phyloP scores from a whole-genome alignment of 2,888 invertebrate species.

The Cinara cedri region DNA sequence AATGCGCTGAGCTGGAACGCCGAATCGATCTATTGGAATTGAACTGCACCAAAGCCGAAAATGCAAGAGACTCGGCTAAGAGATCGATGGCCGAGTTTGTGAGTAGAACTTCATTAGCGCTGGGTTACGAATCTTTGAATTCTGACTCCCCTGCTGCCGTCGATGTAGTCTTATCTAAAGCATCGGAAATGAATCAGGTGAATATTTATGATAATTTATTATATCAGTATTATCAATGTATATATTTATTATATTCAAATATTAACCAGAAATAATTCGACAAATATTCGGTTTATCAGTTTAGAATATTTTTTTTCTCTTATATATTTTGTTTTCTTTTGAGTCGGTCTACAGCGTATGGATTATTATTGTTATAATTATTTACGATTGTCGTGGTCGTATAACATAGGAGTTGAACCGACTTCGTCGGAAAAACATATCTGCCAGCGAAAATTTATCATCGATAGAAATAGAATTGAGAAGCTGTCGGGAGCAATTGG shows the following conservation, averaged over 20 bases:
- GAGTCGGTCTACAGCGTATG: no score
- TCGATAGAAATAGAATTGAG: constrained; percentile 72
- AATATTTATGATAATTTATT: constrained; percentile 34
- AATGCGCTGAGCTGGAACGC: constrained; percentile 76
- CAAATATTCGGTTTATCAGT: no score
- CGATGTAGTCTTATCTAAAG: constrained; percentile 74
- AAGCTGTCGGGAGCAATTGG: constrained; percentile 72
- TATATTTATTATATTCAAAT: no score
- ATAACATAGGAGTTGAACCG: constrained; percentile 67
- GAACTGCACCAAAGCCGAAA: constrained; percentile 75
- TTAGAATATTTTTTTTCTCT: no score
- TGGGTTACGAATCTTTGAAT: constrained; percentile 68
- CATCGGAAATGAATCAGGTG: constrained; percentile 78
- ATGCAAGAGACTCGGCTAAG: constrained; percentile 75
- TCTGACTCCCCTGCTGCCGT: constrained; percentile 48
- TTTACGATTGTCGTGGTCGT: no score
- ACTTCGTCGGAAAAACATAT: constrained; percentile 69
- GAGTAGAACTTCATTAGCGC: constrained; percentile 73
- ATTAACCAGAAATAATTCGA: no score
- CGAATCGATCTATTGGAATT: constrained; percentile 76
- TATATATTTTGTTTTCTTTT: no score
- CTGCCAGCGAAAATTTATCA: constrained; percentile 69
- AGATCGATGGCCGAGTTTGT: constrained; percentile 75
- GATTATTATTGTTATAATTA: no score
- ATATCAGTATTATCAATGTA: no score